Evolutionary conservation across 2,797 vertebrate species (phyloP), one percentile per base, ranked within the genome.

Genomic region (Eptatretus atami): DNA sequence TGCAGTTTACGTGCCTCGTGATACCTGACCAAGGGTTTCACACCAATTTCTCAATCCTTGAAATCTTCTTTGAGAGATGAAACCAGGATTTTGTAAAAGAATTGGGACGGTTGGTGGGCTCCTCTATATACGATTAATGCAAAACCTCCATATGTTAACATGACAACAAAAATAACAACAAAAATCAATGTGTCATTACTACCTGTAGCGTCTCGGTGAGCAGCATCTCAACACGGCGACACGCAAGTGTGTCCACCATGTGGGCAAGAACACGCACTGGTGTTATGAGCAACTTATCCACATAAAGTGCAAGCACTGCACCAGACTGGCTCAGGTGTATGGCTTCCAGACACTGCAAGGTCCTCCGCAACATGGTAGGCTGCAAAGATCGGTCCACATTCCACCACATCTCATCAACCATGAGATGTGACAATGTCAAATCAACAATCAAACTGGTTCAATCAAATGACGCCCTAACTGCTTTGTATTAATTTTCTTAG

Each of bases 251-350:
- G 72, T 98, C 92, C 19, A 92, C 90, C 82, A 82, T 87, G 70
- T 82, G 88, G 11, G 87, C 90, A 69, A 98, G 78, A 66, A 86
- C 92, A 9, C 90, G 81, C 74, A 94, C 83, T 0, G 87, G 90
- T 0, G 90, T 98, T 66, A 73, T 75, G 65, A 98, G 74, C 15
- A 98, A 77, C 73, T 84, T 86, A 74, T 96, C 88, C 71, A 94
- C 82, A 1, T 87, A 95, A 1, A 98, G 72, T 2, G 83, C 81
- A 52, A 98, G 70, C 70, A 98, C 79, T 1, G 88, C 86, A 1
- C 92, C 92, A 0, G 92, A 96, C 75, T 98, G 92, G 73, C 87
- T 95, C 54, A 98, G 79, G 67, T 98, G 92, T 70, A 96, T 95
- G 25, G 86, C 90, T 66, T 95, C 92, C 72, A 98, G 69, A 73